Conservation (phyloP, 2,888 invertebrate species). For the Onchidella celtica region DNA sequence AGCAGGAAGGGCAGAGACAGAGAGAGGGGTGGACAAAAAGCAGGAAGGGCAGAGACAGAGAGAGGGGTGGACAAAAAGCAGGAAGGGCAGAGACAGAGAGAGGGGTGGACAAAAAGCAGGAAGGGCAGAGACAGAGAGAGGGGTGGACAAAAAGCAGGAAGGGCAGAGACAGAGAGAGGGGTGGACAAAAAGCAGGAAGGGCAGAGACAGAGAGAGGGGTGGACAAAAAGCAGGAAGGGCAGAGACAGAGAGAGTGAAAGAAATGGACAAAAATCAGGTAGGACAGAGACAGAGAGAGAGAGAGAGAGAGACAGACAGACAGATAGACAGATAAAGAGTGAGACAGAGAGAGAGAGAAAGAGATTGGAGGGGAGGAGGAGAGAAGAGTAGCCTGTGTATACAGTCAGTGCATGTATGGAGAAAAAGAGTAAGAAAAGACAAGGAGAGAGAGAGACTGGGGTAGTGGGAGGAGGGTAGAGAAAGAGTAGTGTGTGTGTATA, state of each 20-base stretch:
- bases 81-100: no score
- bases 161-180: no score
- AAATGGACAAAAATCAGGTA: not conserved
- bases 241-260: no score
- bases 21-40: no score
- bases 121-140: no score
- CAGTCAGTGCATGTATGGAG: not conserved
- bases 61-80: no score
- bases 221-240: no score
- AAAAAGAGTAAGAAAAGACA: not conserved
- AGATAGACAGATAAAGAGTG: not conserved
- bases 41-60: no score
- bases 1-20: not conserved
- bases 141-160: no score
- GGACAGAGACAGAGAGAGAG: not conserved
- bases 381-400: not conserved
- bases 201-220: no score
- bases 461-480: not conserved
- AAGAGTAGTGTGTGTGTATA: not conserved
- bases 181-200: no score
- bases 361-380: not conserved
- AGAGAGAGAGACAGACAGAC: not conserved
- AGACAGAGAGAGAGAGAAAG: not conserved
- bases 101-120: no score
- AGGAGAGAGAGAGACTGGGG: not conserved